phyloP scores from a whole-genome alignment of 2,888 invertebrate species.

The Acronicta leporina region DNA sequence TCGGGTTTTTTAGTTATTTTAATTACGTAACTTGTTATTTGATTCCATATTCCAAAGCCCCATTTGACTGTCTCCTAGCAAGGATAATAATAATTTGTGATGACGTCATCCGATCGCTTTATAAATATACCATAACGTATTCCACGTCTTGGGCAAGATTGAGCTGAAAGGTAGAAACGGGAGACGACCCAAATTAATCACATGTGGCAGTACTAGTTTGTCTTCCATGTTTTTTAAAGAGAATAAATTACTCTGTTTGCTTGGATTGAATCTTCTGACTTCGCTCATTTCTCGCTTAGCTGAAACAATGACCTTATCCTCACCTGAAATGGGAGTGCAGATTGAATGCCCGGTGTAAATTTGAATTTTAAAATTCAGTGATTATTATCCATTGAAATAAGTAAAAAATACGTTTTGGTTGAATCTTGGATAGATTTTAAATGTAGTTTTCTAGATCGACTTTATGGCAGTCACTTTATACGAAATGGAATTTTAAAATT shows the following conservation, averaged over 20 bases:
- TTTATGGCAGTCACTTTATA: conserved; percentile 21
- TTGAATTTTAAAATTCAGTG: conserved; percentile 67
- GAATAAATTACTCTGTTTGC: background rate
- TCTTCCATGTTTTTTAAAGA: conserved; percentile 35
- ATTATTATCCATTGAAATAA: conserved; percentile 57
- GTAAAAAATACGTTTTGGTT: conserved; percentile 37
- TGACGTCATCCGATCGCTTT: conserved; percentile 2
- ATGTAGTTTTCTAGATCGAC: conserved; percentile 38
- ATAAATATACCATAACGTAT: conserved; percentile 18
- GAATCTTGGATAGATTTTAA: conserved; percentile 30
- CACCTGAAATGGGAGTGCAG: conserved; percentile 50
- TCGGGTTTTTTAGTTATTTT: too few relatives aligned
- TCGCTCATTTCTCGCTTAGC: conserved; percentile 16
- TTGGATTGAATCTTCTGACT: background rate
- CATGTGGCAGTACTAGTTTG: conserved; percentile 9
- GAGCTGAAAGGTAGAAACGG: conserved; percentile 13
- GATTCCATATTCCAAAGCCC: too few relatives aligned
- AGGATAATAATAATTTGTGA: background rate
- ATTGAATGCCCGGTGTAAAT: conserved; percentile 62
- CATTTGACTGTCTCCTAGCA: too few relatives aligned
- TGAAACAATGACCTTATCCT: background rate
- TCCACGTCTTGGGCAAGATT: conserved; percentile 25
- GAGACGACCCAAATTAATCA: conserved; percentile 30
- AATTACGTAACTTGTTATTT: too few relatives aligned
- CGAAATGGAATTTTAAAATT: conserved; percentile 32